Evolutionary conservation across 2,113 vertebrate genomes (phyloP), one percentile per base, ranked within the genome.

Genomic region (Egretta garzetta): DNA sequence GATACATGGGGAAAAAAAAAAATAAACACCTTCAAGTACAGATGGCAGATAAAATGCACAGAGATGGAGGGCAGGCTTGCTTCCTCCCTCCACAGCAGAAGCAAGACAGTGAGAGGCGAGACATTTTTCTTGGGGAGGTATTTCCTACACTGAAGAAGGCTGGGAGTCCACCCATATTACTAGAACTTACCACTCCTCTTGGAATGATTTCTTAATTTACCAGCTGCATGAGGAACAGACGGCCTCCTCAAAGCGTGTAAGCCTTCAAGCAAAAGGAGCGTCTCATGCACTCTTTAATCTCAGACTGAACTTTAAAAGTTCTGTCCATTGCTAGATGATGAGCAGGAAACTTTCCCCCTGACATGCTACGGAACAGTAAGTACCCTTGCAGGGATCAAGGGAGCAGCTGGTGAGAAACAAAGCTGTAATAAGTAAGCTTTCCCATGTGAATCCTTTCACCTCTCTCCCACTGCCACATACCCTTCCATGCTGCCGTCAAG

Each of bases 361-460:
- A 10, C 17, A 22, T 0, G 0, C 53, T 52, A 56, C 39, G 43
- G 47, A 80, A 66, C 32, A 32, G 20, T 55, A n/a, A 80, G n/a
- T 0, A 43, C 66, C 39, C 62, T 2, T 37, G n/a, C 20, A 71
- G 43, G 83, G 17, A 56, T 19, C 55, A 74, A 6, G 0, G 0
- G 43, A 75, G 50, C 19, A 49, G 39, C 16, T n/a, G 2, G 1
- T 13, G 16, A 92, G 66, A 56, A 75, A 53, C 4, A 11, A 72
- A 79, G 62, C 30, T 13, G 1, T 37, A 55, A 60, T 1, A 59
- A 59, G 19, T 33, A 47, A 72, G 35, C 62, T 76, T 72, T 67
- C 35, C 71, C 33, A 19, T 24, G 15, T 1, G 30, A 94, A 58
- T 33, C 37, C 53, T 60, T 64, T 63, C 87, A 63, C 60, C 62